These are phyloP conservation scores for Drosophila paracracens DNA, from an alignment of 2,888 invertebrate species.

Conservation along the genomic window DNA sequence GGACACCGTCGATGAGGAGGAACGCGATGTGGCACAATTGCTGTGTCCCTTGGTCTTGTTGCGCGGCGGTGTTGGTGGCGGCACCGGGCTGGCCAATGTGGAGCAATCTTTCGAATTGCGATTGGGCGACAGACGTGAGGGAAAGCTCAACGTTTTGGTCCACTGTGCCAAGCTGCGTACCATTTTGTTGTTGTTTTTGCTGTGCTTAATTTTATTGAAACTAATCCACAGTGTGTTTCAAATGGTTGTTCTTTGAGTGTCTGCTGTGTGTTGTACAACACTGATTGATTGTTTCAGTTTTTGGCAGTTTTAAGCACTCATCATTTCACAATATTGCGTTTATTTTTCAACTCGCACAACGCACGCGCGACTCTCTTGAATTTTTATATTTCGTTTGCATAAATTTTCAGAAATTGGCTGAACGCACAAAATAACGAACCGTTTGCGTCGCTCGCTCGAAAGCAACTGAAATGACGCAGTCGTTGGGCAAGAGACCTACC, in stretches of 20 bases:
- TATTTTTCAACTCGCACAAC: conserved; percentile 63
- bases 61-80: conserved; percentile 88
- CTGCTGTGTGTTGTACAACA: conserved; percentile 22
- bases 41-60: conserved; percentile 85
- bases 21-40: conserved; percentile 85
- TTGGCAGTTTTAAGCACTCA: conserved; percentile 48
- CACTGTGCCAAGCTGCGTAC: conserved; percentile 95
- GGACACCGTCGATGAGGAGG: conserved; percentile 85
- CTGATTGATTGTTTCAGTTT: conserved; percentile 36
- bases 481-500: conserved; percentile 48
- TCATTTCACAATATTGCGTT: conserved; percentile 54
- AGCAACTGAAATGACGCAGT: conserved; percentile 77
- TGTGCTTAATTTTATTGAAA: conserved; percentile 46
- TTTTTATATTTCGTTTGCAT: conserved; percentile 13
- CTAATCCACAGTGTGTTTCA: conserved; percentile 68
- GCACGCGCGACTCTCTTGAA: conserved; percentile 63
- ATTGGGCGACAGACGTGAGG: conserved; percentile 93
- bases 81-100: conserved; percentile 82
- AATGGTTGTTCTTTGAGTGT: conserved; percentile 13
- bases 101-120: conserved; percentile 90
- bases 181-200: conserved; percentile 86
- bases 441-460: conserved; percentile 70
- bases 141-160: conserved; percentile 96
- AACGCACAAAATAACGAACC: conserved; percentile 61
- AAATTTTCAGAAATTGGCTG: conserved; percentile 2